Conservation (phyloP, 2,113 vertebrate species). For the Perca fluviatilis region DNA sequence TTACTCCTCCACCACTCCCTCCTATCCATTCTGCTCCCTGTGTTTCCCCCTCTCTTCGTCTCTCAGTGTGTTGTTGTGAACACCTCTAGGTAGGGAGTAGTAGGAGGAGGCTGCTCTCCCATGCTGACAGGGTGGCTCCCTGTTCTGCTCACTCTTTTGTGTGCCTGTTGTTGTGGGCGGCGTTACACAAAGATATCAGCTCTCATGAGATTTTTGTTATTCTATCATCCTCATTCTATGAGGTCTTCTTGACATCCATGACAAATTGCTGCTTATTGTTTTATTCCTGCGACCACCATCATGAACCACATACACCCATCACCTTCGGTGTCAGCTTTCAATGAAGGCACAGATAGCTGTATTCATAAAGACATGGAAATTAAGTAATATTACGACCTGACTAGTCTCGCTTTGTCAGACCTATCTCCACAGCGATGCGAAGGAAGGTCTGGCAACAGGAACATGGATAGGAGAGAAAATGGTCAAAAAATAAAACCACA, state of each 20-base stretch:
- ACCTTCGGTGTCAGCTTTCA: not conserved
- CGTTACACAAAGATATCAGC: not conserved
- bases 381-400: not conserved
- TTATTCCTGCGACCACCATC: not conserved
- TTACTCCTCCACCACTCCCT: not conserved
- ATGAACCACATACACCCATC: conserved; percentile 6
- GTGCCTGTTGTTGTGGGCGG: conserved; percentile 47
- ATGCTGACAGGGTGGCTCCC: conserved; percentile 76
- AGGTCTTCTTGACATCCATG: not conserved
- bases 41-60: not conserved
- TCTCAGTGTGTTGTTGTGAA: conserved; percentile 32
- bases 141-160: conserved; percentile 65
- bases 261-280: not conserved
- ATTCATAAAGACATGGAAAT: not conserved
- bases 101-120: conserved; percentile 62
- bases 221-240: not conserved
- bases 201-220: not conserved
- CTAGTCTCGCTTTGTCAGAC: no score
- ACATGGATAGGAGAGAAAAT: no score
- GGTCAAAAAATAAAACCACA: no score
- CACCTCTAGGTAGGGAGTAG: conserved; percentile 59
- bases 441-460: no score
- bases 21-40: not conserved
- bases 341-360: not conserved
- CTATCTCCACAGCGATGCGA: no score